Percentiles rank a stretch among this genome's conserved stretches.
phyloP scores from a whole-genome alignment of 2,797 vertebrate species.

The Aulostomus chinensis region DNA sequence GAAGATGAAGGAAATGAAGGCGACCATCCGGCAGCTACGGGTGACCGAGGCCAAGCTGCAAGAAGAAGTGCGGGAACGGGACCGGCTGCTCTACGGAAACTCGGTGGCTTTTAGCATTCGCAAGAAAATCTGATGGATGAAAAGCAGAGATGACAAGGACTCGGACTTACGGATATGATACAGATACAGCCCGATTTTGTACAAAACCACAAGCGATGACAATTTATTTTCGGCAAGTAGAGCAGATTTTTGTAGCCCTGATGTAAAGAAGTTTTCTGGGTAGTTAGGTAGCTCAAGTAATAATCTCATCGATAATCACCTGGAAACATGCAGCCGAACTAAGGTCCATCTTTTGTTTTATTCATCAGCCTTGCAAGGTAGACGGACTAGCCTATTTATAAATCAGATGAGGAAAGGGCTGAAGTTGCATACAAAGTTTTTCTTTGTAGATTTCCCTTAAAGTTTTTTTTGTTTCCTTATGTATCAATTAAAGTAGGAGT shows the following conservation, averaged over 20 bases:
- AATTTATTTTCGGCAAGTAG: constrained; percentile 61
- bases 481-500: neutral
- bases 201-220: constrained; percentile 52
- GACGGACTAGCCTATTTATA: constrained; percentile 9
- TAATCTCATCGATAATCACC: constrained; percentile 23
- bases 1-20: constrained; percentile 99
- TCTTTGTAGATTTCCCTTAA: constrained; percentile 2
- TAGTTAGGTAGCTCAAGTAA: constrained; percentile 51
- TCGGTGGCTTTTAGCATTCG: constrained; percentile 43
- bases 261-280: constrained; percentile 21
- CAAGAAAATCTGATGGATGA: constrained; percentile 79
- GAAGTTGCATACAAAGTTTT: constrained; percentile 13
- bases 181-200: constrained; percentile 55
- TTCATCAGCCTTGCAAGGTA: constrained; percentile 2
- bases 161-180: constrained; percentile 5
- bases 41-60: constrained; percentile 90
- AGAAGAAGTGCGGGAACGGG: constrained; percentile 92
- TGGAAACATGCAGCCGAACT: constrained; percentile 10
- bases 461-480: constrained; percentile 8
- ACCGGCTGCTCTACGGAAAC: constrained; percentile 81
- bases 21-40: constrained; percentile 91
- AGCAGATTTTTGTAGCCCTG: constrained; percentile 28
- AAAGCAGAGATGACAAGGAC: constrained; percentile 31
- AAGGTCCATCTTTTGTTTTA: constrained; percentile 1
- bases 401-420: constrained; percentile 8